Base-by-base conservation (phyloP, 2,888 invertebrate genomes). In the Callyntrura sp. region DNA sequence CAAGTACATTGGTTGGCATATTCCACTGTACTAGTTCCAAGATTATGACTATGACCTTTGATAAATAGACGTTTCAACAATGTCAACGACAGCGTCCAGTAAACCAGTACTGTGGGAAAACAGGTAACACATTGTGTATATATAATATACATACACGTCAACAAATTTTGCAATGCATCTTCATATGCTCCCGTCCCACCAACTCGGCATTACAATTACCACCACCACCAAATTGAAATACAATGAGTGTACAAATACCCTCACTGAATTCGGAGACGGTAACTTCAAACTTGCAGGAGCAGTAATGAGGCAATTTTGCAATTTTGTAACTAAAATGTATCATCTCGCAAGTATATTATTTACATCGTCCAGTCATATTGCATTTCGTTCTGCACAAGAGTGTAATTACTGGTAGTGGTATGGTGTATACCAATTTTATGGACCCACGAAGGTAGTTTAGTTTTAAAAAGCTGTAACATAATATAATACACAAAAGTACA, bases 31-130 rank as follows among this genome's bases (percentile, higher is more conserved):
- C 6, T 35, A n/a, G 35, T 35, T 35, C 35, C 35, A 35, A 35
- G 6, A 35, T 35, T 35, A 35, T 35, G 2, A 35, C 6, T 35
- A n/a, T n/a, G n/a, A n/a, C 35, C 35, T 2, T 35, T n/a, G n/a
- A n/a, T n/a, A n/a, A n/a, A 35, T 35, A 35, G 35, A 2, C 6
- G 35, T 35, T 35, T 35, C 3, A 35, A 35, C 35, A 35, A 35
- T 35, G 35, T 35, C 35, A 35, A 35, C 35, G 35, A n/a, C 14
- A 55, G 55, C 55, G n/a, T 55, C 55, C 55, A 55, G 55, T n/a
- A 55, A 55, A 55, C 55, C 55, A 55, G 55, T 55, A 55, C 55
- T 12, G 55, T n/a, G 55, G 17, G 55, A 35, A n/a, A 35, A 35
- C 35, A 35, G 35, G 6, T 35, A 35, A 35, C 6, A 6, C 35